These are phyloP conservation scores for Parnassius smintheus DNA, from an alignment of 2,888 invertebrate species.

Conservation along the genomic window DNA sequence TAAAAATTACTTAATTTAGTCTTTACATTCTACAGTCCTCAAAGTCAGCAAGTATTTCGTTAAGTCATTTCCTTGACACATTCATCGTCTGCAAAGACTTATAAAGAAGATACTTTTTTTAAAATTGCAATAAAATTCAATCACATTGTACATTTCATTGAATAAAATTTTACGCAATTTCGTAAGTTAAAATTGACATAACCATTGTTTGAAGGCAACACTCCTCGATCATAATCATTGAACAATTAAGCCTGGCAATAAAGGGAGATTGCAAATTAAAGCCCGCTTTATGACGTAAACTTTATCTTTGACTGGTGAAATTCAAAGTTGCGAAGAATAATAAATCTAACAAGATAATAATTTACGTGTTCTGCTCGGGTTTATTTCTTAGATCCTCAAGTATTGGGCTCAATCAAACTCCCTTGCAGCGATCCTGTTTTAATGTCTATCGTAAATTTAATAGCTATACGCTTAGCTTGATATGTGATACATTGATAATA, in stretches of 20 bases:
- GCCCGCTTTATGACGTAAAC: slow-evolving; percentile 21
- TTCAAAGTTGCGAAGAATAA: slow-evolving; percentile 23
- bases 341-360: slow-evolving; percentile 27
- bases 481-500: background rate
- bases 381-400: slow-evolving; percentile 7
- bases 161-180: background rate
- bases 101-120: too few species aligned
- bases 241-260: slow-evolving; percentile 20
- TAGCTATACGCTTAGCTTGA: slow-evolving; percentile 13
- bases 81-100: too few species aligned
- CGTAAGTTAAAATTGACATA: background rate
- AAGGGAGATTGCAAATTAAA: slow-evolving; percentile 25
- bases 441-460: slow-evolving; percentile 23
- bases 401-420: slow-evolving; percentile 21
- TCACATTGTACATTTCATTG: background rate
- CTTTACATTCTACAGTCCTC: too few species aligned
- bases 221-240: slow-evolving; percentile 17
- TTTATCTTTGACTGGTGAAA: slow-evolving; percentile 26
- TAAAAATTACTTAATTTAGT: too few species aligned
- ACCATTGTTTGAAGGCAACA: slow-evolving; percentile 11
- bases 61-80: too few species aligned
- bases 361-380: slow-evolving; percentile 16
- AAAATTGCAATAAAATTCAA: too few species aligned
- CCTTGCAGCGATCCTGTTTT: slow-evolving; percentile 15
- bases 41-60: too few species aligned